Base-by-base conservation (phyloP, 1,140 invertebrate genomes). In the Temnothorax curvispinosus region DNA sequence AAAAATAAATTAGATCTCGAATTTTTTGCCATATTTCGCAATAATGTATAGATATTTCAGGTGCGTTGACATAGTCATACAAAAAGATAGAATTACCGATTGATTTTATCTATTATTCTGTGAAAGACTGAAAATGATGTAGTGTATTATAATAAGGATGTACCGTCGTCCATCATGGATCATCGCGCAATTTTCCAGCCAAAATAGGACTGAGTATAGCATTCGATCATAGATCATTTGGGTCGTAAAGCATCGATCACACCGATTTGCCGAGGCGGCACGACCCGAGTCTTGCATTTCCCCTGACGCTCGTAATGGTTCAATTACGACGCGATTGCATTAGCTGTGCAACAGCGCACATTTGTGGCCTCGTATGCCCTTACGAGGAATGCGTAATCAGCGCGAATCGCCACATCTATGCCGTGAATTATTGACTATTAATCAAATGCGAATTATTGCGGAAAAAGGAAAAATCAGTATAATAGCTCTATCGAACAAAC, bases 261-360 rank as follows among this genome's bases (percentile, higher is more conserved):
- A 44, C 52, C 38, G 32, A 76, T 58, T 69, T 38, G 21, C 32
- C 56, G 78, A 71, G 78, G 47, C 78, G 78, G 65, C 78, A 52
- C 41, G 71, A 47, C 3, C 41, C 65, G 50, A 75, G 81, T 58
- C 71, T 62, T 18, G 60, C 69, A 84, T 84, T 84, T 74, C 32
- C 81, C 41, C 71, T 21, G 41, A 76, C 27, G 58, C 69, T 84
- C n/a, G 81, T 76, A 84, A 84, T 84, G 81, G 81, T 84, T 84
- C 81, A 84, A 84, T 84, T 84, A 84, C 69, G 69, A 84, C 15
- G 81, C 71, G 69, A 76, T 84, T 76, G 81, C 80, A 41, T 74
- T 58, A 47, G 65, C 64, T 44, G 27, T 27, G 50, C 65, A 74
- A 71, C 67, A 35, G 35, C n/a, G 35, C 47, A 13, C 47, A 71